A percentile compares a stretch with the other conserved stretches of the same genome.
Evolutionary conservation across 2,113 vertebrate genomes (phyloP).

Genomic region (Amblyopsis rosae): DNA sequence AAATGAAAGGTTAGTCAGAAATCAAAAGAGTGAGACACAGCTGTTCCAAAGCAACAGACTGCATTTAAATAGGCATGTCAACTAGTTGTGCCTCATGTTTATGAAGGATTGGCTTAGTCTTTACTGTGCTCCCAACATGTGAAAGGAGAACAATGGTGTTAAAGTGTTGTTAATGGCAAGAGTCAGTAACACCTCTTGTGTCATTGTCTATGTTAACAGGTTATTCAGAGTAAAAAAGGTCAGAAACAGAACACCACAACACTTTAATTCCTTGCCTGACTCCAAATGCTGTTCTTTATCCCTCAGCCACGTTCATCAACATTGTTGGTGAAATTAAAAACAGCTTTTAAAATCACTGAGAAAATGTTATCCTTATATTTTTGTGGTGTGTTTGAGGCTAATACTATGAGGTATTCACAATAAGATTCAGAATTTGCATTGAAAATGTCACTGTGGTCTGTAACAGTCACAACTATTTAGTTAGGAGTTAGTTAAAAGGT

Average conservation of each 20-base stretch:
- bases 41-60: not conserved
- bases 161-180: conserved; percentile 7
- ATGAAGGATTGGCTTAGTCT: conserved; percentile 1
- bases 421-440: too few species aligned
- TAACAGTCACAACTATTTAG: not conserved
- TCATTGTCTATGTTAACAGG: conserved; percentile 26
- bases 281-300: not conserved
- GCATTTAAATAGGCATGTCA: not conserved
- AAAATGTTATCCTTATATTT: too few species aligned
- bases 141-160: conserved; percentile 21
- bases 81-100: not conserved
- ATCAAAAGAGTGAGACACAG: not conserved
- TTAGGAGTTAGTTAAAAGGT: not conserved
- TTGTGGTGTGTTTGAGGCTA: too few species aligned
- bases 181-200: conserved; percentile 9
- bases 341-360: too few species aligned
- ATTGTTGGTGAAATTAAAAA: too few species aligned
- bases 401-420: too few species aligned
- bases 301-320: too few species aligned
- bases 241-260: conserved; percentile 33
- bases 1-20: not conserved
- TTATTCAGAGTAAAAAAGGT: conserved; percentile 14
- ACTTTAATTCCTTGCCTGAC: not conserved
- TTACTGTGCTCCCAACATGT: conserved; percentile 1
- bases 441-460: too few species aligned